A percentile compares a stretch with the other conserved stretches of the same genome.
phyloP scores from a whole-genome alignment of 2,113 vertebrate species.

The Pseudonaja textilis region DNA sequence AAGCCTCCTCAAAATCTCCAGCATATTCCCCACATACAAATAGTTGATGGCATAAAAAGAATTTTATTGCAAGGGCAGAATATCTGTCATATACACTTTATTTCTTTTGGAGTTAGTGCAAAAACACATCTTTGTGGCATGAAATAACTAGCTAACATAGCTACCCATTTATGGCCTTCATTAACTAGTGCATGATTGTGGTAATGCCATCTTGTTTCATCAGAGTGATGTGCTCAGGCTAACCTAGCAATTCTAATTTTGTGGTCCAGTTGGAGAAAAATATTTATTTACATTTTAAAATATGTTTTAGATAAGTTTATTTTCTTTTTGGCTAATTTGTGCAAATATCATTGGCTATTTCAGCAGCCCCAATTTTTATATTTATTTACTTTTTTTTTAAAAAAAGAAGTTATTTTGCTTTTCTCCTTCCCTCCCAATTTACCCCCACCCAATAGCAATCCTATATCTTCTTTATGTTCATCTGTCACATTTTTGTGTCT shows the following conservation, averaged over 20 bases:
- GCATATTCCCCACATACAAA: conserved; percentile 54
- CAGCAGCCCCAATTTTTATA: conserved; percentile 43
- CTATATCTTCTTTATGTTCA: conserved; percentile 64
- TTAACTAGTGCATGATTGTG: conserved; percentile 79
- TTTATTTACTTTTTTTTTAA: conserved; percentile 51
- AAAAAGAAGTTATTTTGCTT: conserved; percentile 47
- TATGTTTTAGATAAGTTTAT: conserved; percentile 43
- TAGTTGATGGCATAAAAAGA: conserved; percentile 98
- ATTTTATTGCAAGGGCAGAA: conserved; percentile 93
- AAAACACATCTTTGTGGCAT: conserved; percentile 85
- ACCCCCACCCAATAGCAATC: conserved; percentile 44
- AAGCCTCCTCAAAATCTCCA: conserved; percentile 38
- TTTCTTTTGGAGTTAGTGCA: conserved; percentile 74
- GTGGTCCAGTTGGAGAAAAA: conserved; percentile 50
- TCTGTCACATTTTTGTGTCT: conserved; percentile 69
- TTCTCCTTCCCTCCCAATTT: neutral
- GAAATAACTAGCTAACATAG: conserved; percentile 73
- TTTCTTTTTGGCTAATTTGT: conserved; percentile 57
- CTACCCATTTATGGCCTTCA: conserved; percentile 70
- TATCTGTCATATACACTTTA: conserved; percentile 80
- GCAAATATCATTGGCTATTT: conserved; percentile 60
- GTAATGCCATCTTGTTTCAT: conserved; percentile 77
- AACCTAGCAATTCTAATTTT: conserved; percentile 69
- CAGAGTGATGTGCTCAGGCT: conserved; percentile 73
- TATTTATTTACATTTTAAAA: conserved; percentile 48